phyloP scores from a whole-genome alignment of 2,888 invertebrate species.

The Autographa pulchrina region DNA sequence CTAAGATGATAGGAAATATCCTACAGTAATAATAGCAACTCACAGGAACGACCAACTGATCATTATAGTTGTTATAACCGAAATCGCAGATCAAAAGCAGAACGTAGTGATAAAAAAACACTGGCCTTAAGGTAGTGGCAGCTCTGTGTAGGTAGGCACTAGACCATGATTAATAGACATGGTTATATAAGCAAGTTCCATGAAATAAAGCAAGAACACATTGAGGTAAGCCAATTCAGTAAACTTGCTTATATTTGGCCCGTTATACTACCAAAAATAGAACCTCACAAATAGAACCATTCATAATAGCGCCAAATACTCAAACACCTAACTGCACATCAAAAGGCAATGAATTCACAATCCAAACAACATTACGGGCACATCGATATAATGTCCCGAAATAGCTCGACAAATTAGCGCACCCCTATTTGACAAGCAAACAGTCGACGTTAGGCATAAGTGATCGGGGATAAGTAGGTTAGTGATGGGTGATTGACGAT shows the following conservation, averaged over 20 bases:
- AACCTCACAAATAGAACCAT: not conserved
- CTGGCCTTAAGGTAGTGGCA: no score
- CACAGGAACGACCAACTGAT: no score
- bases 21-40: no score
- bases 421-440: constrained; percentile 79
- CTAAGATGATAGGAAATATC: no score
- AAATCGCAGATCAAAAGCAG: no score
- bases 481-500: constrained; percentile 42
- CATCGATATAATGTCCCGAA: constrained; percentile 69
- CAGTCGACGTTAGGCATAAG: constrained; percentile 55
- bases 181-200: no score
- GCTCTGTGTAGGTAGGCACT: no score
- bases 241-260: not conserved
- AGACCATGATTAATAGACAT: no score
- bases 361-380: constrained; percentile 54
- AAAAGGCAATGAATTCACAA: constrained; percentile 43
- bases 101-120: no score
- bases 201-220: no score
- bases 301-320: constrained; percentile 3
- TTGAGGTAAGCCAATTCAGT: not conserved
- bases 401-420: constrained; percentile 74
- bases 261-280: not conserved
- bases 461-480: constrained; percentile 48
- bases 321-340: constrained; percentile 9
- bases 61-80: no score